Base-by-base conservation (phyloP, 2,888 invertebrate species). In the Malacosoma neustria region DNA sequence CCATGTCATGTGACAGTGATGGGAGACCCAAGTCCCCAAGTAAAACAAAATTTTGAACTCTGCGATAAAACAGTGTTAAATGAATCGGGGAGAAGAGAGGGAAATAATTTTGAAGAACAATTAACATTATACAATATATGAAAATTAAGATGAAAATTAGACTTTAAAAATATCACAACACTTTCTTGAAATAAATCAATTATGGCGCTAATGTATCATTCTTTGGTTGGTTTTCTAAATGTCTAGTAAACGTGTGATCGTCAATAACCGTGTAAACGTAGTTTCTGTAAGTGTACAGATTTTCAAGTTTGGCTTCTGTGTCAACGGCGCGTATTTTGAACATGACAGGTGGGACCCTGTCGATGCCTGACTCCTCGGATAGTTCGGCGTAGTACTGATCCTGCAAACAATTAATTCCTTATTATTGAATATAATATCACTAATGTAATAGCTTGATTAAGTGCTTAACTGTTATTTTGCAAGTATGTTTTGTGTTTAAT, bases 311-410 rank as follows among this genome's bases (percentile, higher is more conserved):
- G 0, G 74, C 72, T 15, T 55, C 45, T 0, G 43, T 71, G 42
- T 82, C 80, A 0, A 40, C 2, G 0, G 49, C 43, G 0, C 82
- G 70, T 9, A 85, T 84, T 41, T 74, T 84, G 46, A 61, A 73
- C 65, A 85, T 62, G 1, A 84, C 85, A 0, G 81, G 80, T 0
- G 81, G 80, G 0, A 85, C 85, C 15, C 85, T 52, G 0, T 64
- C 64, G 40, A 80, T 84, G 1, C 84, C 82, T 0, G 84, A 73
- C 41, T 85, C 75, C 15, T 59, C 54, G 0, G 84, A 61, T 0
- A 85, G 44, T 0, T 54, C 65, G 0, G 58, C 76, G 49, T 82
- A 84, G 45, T 80, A 85, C 33, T 72, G 51, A 29, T 84, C 82
- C 82, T 84, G 61, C 9, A 66, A 68, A 36, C 15, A 42, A 38